A percentile compares a stretch with the other conserved stretches of the same genome.
These are phyloP conservation scores for Sander lucioperca DNA, from an alignment of 2,113 vertebrate species.

Conservation along the genomic window DNA sequence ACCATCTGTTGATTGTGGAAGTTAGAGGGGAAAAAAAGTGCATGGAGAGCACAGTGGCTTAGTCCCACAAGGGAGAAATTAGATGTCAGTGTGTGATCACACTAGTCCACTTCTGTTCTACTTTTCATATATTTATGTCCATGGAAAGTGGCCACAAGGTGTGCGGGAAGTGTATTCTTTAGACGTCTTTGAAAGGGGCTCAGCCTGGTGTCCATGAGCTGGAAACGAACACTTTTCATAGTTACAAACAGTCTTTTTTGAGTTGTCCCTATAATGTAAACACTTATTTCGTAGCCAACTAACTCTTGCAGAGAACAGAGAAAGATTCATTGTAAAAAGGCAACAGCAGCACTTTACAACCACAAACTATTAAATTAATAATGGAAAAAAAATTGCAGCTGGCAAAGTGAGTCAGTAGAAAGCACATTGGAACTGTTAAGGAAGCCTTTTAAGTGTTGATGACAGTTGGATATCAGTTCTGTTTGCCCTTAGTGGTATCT, in stretches of 20 bases:
- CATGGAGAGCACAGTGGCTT: slow-evolving; percentile 1
- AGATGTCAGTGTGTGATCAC: neutral
- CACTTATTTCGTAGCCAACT: neutral
- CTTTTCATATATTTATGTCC: neutral
- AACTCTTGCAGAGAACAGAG: neutral
- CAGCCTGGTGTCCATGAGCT: neutral
- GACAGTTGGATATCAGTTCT: slow-evolving; percentile 4
- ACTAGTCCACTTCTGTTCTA: neutral
- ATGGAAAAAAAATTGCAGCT: neutral
- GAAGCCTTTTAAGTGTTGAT: slow-evolving; percentile 11
- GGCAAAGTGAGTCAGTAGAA: neutral
- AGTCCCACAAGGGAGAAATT: neutral
- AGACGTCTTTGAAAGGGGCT: neutral
- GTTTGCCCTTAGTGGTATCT: slow-evolving; percentile 5
- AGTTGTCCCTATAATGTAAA: neutral
- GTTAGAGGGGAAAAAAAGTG: slow-evolving; percentile 10
- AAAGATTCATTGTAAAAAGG: neutral
- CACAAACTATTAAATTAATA: neutral
- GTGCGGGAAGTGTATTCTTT: neutral
- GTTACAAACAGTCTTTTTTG: neutral
- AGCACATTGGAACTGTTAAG: neutral
- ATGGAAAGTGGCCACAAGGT: neutral
- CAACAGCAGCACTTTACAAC: neutral
- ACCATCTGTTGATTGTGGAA: slow-evolving; percentile 54
- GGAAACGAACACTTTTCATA: neutral